Conservation (phyloP, 1,140 invertebrate genomes). For the Drosophila auraria region DNA sequence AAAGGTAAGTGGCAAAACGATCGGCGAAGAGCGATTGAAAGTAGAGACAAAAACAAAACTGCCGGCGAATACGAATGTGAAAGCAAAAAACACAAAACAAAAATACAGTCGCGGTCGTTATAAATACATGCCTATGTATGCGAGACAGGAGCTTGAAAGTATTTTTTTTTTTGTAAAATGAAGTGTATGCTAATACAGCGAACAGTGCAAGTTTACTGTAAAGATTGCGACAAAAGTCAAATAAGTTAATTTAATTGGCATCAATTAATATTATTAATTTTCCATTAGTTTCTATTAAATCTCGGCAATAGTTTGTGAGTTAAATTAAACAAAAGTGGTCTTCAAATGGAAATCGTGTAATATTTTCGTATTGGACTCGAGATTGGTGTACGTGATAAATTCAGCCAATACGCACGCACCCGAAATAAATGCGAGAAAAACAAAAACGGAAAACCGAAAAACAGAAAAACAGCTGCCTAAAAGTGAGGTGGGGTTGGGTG, state of each 20-base stretch:
- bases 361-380: slow-evolving; percentile 37
- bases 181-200: neutral
- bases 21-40: slow-evolving; percentile 42
- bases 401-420: slow-evolving; percentile 58
- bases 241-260: neutral
- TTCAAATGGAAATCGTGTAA: neutral
- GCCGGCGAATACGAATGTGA: slow-evolving; percentile 62
- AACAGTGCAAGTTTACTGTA: neutral
- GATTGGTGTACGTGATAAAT: slow-evolving; percentile 75
- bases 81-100: slow-evolving; percentile 56
- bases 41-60: slow-evolving; percentile 44
- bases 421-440: slow-evolving; percentile 36
- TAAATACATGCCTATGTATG: neutral
- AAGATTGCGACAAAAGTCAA: neutral
- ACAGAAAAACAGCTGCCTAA: slow-evolving; percentile 37
- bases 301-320: neutral
- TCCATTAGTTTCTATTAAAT: neutral
- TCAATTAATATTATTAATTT: neutral
- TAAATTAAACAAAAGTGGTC: neutral
- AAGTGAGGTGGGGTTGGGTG: slow-evolving; percentile 5
- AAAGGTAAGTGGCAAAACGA: slow-evolving; percentile 57
- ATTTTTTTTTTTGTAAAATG: neutral
- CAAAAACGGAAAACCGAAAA: slow-evolving; percentile 23
- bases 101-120: slow-evolving; percentile 29
- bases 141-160: neutral